Evolutionary conservation across 2,888 invertebrate species (phyloP), one percentile per base, ranked within the genome.

Genomic region (Teleogryllus oceanicus): DNA sequence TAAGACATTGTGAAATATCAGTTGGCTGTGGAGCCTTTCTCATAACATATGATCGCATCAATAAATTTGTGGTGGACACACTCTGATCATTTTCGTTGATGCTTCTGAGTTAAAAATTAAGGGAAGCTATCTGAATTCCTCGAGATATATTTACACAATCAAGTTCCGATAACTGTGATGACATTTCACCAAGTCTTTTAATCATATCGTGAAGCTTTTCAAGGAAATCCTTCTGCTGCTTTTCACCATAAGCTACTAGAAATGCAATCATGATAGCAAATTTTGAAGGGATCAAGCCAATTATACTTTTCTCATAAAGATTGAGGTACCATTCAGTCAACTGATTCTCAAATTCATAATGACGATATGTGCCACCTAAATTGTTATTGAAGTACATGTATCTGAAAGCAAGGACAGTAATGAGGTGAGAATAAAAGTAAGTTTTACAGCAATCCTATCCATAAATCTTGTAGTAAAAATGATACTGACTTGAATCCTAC

Each of bases 351-450:
- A 90, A 86, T 11, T 85, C 84, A n/a, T 84, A 83, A 83, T 89
- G 87, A 0, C 90, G 86, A 84, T 89, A 90, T 12, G 88, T 88
- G 13, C 88, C 88, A 10, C 89, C 88, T 2, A 90, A 84, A 83
- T 89, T 89, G 79, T 88, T 88, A 82, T 89, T 89, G 83, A 90
- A 90, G 83, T 88, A 87, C 86, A 90, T 88, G 83, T 91, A 91
- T 80, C 82, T 82, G 50, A 49, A 62, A 51, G 21, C 51, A 77
- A 62, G 51, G 11, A 21, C 37, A 37, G 5, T 37, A 37, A 37
- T 37, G 37, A 8, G 37, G 37, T 37, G 37, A 37, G 8, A 37
- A 37, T 37, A 37, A 37, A 37, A 37, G 37, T 8, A 50, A 51
- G 62, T 62, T 62, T 62, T 62, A 62, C 62, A 62, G 62, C 62